Base-by-base conservation (phyloP, 2,797 vertebrate species). In the Cyclopterus lumpus region DNA sequence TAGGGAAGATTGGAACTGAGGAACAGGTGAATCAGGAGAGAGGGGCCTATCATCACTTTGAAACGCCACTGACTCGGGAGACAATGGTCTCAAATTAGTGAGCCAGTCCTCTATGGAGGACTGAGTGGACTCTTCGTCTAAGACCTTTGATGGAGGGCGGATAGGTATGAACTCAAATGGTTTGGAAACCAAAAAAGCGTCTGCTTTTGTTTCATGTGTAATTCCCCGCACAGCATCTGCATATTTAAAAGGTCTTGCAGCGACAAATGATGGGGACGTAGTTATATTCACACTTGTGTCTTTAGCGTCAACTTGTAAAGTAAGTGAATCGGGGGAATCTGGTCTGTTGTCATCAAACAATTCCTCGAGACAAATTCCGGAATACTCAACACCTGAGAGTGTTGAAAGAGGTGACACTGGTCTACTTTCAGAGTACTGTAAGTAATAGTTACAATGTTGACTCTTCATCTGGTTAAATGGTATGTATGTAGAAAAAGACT, bases 401-500 rank as follows among this genome's bases (percentile, higher is more conserved):
- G 30, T 4, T 30, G 30, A 30, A 30, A 30, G 30, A 4, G 30
- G 3, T 30, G 30, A 55, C 30, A 30, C 26, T 59, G 57, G 11
- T 22, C 32, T 59, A 59, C 32, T 36, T 36, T 59, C n/a, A 20
- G 62, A 49, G 28, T 48, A 48, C 6, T 48, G 62, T 26, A 59
- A 36, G 14, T 58, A 69, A 46, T 58, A 46, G 28, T 58, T 22
- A 46, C 54, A 69, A 24, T 69, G 54, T 30, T 55, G 65, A 42
- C 16, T 30, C 6, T 20, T 20, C 7, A 54, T 67, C 15, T 28
- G 36, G 36, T 16, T 24, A 42, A 28, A 55, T 55, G 65, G 55
- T 10, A 49, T 32, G 4, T 1, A 0, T 34, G 28, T 24, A 22
- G 24, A 51, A 4, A n/a, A 46, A 11, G 3, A 14, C 11, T 0